These are phyloP conservation scores for Podilymbus podiceps DNA, from an alignment of 2,113 vertebrate species.

Conservation along the genomic window DNA sequence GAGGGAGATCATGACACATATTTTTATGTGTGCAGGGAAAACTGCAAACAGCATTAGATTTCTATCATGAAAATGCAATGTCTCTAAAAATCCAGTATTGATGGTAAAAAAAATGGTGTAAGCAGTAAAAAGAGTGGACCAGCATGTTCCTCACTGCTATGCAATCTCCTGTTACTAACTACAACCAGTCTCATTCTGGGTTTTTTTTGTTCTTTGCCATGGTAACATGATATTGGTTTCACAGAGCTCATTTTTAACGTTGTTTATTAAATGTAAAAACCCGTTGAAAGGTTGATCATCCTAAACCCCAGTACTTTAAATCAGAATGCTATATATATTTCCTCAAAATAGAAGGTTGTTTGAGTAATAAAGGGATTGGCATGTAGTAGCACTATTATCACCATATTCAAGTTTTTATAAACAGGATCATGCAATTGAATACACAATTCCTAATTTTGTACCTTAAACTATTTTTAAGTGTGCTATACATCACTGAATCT, in stretches of 20 bases:
- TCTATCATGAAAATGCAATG: background rate
- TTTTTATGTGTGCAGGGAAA: background rate
- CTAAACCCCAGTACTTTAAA: background rate
- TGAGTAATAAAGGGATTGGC: background rate
- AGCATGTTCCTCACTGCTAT: background rate
- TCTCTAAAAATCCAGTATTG: background rate
- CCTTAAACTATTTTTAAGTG: background rate
- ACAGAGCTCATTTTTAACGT: background rate
- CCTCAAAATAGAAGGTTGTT: background rate
- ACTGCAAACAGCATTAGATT: background rate
- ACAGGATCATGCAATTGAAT: rapidly evolving
- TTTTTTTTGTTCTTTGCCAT: background rate
- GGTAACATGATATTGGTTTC: background rate
- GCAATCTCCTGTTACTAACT: background rate
- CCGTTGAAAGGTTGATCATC: background rate
- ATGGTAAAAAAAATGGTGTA: no score
- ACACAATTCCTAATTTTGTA: background rate
- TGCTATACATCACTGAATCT: rapidly evolving
- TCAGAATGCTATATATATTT: background rate
- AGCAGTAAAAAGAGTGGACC: background rate
- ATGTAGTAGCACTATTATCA: background rate
- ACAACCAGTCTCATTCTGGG: background rate
- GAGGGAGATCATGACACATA: no score
- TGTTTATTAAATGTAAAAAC: background rate
- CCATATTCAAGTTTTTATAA: background rate